These are phyloP conservation scores for Macrobrachium nipponense DNA, from an alignment of 1,140 invertebrate genomes.

Conservation along the genomic window DNA sequence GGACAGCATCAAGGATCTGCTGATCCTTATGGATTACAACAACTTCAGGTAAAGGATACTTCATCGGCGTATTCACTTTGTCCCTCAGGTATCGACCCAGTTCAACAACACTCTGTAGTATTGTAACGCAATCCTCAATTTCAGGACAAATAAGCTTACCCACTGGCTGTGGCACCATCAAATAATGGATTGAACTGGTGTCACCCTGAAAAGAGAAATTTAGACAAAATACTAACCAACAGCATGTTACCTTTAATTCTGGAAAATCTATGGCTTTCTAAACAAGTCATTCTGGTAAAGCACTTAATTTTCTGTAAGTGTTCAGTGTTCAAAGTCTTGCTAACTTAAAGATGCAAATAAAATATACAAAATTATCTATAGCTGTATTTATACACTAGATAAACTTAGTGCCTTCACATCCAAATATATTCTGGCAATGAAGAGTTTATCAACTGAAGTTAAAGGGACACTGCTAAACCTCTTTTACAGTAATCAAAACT, in stretches of 20 bases:
- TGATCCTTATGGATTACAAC: slow-evolving; percentile 92
- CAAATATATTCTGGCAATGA: too few relatives aligned
- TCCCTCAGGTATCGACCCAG: slow-evolving; percentile 92
- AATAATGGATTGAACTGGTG: slow-evolving; percentile 85
- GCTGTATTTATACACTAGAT: too few relatives aligned
- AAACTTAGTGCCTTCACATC: too few relatives aligned
- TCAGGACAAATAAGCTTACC: slow-evolving; percentile 82
- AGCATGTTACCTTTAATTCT: background rate
- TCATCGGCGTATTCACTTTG: slow-evolving; percentile 91
- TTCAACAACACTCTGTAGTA: slow-evolving; percentile 97
- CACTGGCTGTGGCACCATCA: slow-evolving; percentile 84
- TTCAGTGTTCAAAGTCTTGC: too few relatives aligned
- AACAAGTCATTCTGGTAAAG: background rate
- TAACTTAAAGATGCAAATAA: too few relatives aligned
- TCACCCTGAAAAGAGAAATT: slow-evolving; percentile 67
- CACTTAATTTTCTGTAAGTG: background rate
- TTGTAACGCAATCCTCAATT: slow-evolving; percentile 89
- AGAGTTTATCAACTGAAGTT: too few relatives aligned
- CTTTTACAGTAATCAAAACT: too few relatives aligned
- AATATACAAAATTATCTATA: too few relatives aligned
- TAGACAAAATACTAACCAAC: slow-evolving; percentile 32
- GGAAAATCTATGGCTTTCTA: background rate
- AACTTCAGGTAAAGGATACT: slow-evolving; percentile 96
- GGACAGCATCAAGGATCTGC: slow-evolving; percentile 83
- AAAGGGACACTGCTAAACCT: too few relatives aligned